Percentiles rank a stretch among this genome's conserved stretches.
Conservation (phyloP, 2,888 invertebrate genomes). For the Crematogaster levior region DNA sequence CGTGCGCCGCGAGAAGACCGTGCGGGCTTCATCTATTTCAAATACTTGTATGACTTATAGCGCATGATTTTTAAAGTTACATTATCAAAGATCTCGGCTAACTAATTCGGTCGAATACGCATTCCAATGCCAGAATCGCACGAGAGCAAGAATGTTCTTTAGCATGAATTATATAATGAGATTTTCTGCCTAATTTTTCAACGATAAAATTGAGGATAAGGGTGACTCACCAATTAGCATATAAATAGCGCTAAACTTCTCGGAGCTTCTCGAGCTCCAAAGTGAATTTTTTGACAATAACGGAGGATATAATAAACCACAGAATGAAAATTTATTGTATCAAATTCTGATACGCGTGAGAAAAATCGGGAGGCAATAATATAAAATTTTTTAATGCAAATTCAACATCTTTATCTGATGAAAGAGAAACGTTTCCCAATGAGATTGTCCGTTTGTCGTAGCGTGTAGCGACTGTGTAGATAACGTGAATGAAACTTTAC, state of each 20-base stretch:
- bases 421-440: not conserved
- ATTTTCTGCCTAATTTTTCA: not conserved
- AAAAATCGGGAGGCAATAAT: not conserved
- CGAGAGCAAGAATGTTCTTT: not conserved
- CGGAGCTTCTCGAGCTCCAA: not conserved
- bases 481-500: constrained; percentile 31
- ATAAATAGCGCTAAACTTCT: constrained; percentile 14
- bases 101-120: not conserved
- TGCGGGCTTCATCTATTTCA: not conserved
- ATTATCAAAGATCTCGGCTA: not conserved
- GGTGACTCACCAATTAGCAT: not conserved
- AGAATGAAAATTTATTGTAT: not conserved
- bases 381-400: not conserved
- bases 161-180: not conserved
- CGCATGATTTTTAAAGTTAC: not conserved
- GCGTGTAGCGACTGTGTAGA: not conserved
- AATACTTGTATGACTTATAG: constrained; percentile 22
- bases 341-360: not conserved
- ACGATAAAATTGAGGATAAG: not conserved
- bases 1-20: not conserved
- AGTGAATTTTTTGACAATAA: not conserved
- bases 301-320: too few relatives aligned
- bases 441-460: not conserved
- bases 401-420: not conserved
- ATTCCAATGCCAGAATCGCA: not conserved